Evolutionary conservation across 2,113 vertebrate genomes (phyloP), one percentile per base, ranked within the genome.

Genomic region (Ameiurus melas): DNA sequence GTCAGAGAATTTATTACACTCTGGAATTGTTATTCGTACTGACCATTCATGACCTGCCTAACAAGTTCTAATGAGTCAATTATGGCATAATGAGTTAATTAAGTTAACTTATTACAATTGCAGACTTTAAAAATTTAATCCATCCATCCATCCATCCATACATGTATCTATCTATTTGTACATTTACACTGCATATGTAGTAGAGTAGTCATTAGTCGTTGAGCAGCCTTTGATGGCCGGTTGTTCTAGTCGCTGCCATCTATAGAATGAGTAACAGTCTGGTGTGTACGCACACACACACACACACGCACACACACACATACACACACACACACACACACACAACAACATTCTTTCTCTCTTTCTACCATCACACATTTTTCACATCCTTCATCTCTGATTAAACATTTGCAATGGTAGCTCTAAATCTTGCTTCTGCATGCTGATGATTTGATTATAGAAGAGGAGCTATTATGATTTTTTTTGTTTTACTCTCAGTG

Each of bases 391-490:
- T 85, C 85, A 78, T 81, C 85, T 58, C 70, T 86, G 84, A 88
- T 89, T 81, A 86, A 88, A 66, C 80, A 86, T 89, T 83, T 89
- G 80, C 86, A 86, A 89, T 86, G 84, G 87, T 86, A 87, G 80
- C 87, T 86, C 85, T 90, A 79, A 83, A 86, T 90, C 80, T 88
- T 71, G 87, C 87, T 84, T 87, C 87, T 90, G 87, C 90, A 89
- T 90, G 85, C 90, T 90, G 90, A 90, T 90, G 85, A 86, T 81
- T 90, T 90, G 84, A 90, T 90, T 90, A 90, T 84, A 85, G 83
- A 86, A 78, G 66, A 90, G 81, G 60, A 80, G 87, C 79, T 58
- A 77, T 87, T 85, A 81, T 89, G 89, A 90, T 86, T 86, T 78
- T 36, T 36, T 47, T 36, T 84, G 68, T 86, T 90, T 80, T 84